These are phyloP conservation scores for Heteropelma amictum DNA, from an alignment of 2,888 invertebrate species.

Conservation along the genomic window DNA sequence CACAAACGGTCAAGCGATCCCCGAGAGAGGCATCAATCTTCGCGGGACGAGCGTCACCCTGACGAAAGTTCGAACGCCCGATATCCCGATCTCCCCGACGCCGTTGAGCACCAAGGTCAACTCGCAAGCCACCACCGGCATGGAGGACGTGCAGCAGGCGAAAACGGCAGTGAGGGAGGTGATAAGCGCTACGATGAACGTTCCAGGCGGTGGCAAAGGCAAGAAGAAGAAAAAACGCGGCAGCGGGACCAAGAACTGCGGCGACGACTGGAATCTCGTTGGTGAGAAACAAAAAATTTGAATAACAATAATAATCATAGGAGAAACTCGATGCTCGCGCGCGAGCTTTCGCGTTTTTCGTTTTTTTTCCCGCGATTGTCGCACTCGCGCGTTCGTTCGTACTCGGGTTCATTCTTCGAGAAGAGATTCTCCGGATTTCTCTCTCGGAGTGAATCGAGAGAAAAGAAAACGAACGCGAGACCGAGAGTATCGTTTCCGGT, in stretches of 20 bases:
- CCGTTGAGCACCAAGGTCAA: conserved; percentile 53
- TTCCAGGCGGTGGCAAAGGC: conserved; percentile 63
- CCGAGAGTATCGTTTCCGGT: conserved; percentile 42
- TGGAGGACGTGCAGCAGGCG: conserved; percentile 59
- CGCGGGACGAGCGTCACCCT: conserved; percentile 75
- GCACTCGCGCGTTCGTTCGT: neutral
- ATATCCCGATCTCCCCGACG: conserved; percentile 12
- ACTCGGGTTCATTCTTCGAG: too few species aligned
- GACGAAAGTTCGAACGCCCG: conserved; percentile 71
- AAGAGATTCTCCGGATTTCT: too few species aligned
- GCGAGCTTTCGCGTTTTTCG: conserved; percentile 37
- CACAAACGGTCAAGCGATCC: conserved; percentile 73
- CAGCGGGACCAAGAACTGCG: conserved; percentile 71
- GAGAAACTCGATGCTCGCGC: conserved; percentile 42
- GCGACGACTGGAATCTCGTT: conserved; percentile 78
- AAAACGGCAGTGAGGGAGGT: conserved; percentile 65
- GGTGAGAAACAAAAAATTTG: conserved; percentile 76
- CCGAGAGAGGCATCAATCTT: conserved; percentile 75
- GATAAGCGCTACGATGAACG: conserved; percentile 63
- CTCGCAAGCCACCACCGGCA: conserved; percentile 41
- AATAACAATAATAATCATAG: conserved; percentile 63
- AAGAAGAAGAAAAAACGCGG: conserved; percentile 77
- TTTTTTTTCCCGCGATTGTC: conserved; percentile 8
- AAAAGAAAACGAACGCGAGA: conserved; percentile 41
- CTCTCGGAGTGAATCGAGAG: neutral